phyloP scores from a whole-genome alignment of 2,797 vertebrate species.

The Anguilla obscura region DNA sequence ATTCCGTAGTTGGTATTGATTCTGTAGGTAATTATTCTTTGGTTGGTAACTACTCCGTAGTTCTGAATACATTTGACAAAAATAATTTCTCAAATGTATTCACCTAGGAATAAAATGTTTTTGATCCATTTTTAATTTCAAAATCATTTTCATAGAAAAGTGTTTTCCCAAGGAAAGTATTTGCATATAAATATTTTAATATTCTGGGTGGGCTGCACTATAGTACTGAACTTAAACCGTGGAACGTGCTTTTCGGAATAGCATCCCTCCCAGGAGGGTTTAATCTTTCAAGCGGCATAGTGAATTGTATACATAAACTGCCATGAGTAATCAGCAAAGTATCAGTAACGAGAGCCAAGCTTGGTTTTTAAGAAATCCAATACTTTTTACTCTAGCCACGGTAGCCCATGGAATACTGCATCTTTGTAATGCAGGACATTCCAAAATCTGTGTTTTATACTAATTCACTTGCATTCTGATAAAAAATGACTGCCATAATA shows the following conservation, averaged over 20 bases:
- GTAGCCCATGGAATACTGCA: no score
- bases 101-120: not conserved
- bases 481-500: no score
- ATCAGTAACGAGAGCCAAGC: not conserved
- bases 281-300: not conserved
- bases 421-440: no score
- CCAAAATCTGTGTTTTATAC: no score
- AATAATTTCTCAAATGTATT: not conserved
- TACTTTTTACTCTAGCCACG: no score
- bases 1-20: not conserved
- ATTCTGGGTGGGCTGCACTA: not conserved
- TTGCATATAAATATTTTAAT: not conserved
- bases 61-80: not conserved
- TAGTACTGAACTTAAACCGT: not conserved
- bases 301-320: not conserved
- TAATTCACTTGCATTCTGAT: no score
- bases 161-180: not conserved
- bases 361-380: not conserved
- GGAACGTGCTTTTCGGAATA: not conserved
- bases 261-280: not conserved
- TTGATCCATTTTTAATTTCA: not conserved
- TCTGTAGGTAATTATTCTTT: not conserved
- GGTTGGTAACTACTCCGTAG: not conserved
- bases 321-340: not conserved
- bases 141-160: not conserved